These are phyloP conservation scores for Alcis repandata DNA, from an alignment of 2,888 invertebrate genomes.

Conservation along the genomic window DNA sequence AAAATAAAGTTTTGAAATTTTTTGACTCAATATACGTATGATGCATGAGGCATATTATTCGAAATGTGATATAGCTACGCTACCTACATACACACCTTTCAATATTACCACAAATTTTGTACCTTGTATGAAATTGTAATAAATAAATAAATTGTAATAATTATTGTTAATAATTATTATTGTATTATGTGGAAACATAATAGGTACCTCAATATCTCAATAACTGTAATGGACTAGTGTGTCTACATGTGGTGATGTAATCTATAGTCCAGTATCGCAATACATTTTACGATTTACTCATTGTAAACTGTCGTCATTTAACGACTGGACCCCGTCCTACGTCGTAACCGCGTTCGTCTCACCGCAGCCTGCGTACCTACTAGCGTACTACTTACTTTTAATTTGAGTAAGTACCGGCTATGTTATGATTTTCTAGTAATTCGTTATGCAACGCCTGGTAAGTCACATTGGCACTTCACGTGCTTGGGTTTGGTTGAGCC, in stretches of 20 bases:
- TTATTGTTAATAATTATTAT: too few relatives aligned
- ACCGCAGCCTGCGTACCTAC: background rate
- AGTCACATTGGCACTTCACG: background rate
- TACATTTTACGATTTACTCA: conserved; percentile 1
- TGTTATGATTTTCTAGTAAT: conserved; percentile 6
- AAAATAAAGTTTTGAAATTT: too few relatives aligned
- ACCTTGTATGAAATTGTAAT: too few relatives aligned
- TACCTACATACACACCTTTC: too few relatives aligned
- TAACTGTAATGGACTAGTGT: background rate
- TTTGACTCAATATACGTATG: too few relatives aligned
- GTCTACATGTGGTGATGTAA: conserved; percentile 4
- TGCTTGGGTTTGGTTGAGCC: background rate
- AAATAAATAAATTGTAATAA: too few relatives aligned
- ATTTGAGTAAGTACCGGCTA: background rate
- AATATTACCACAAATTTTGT: too few relatives aligned
- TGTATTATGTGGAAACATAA: too few relatives aligned
- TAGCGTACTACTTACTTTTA: background rate
- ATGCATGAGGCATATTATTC: too few relatives aligned
- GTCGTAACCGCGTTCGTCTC: background rate
- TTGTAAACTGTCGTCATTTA: background rate
- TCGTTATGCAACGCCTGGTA: background rate
- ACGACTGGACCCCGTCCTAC: background rate
- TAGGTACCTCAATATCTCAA: background rate
- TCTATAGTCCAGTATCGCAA: conserved; percentile 5
- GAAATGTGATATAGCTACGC: too few relatives aligned